phyloP scores from a whole-genome alignment of 2,888 invertebrate species.

The Pristionchus arcanus region DNA sequence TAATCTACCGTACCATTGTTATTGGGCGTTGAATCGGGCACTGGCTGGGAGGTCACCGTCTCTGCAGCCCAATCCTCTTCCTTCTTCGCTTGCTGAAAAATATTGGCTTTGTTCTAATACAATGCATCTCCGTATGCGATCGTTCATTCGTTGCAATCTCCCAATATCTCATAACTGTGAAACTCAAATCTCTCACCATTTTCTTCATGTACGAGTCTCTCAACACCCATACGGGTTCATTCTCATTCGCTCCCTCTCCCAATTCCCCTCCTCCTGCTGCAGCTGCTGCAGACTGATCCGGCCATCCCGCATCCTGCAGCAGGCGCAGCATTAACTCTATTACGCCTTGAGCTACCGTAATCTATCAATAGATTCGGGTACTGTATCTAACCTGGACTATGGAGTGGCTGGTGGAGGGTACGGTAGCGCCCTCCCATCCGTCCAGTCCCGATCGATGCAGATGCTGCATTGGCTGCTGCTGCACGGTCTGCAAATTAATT shows the following conservation, averaged over 20 bases:
- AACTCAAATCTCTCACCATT: slow-evolving; percentile 65
- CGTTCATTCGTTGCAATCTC: neutral
- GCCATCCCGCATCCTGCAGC: slow-evolving; percentile 52
- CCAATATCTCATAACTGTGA: neutral
- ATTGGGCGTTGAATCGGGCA: slow-evolving; percentile 23
- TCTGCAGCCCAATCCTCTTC: slow-evolving; percentile 11
- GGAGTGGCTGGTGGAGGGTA: slow-evolving; percentile 31
- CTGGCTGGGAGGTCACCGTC: slow-evolving; percentile 34
- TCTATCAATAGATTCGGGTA: neutral
- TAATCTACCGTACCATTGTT: slow-evolving; percentile 45
- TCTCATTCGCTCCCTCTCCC: slow-evolving; percentile 32
- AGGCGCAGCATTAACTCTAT: neutral
- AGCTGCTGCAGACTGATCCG: slow-evolving; percentile 29
- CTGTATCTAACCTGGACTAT: neutral
- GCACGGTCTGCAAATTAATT: neutral
- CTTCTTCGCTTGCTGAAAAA: slow-evolving; percentile 50
- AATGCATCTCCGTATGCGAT: neutral
- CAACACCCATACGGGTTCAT: slow-evolving; percentile 75
- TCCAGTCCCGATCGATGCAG: neutral
- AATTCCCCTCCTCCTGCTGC: neutral
- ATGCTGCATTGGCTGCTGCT: slow-evolving; percentile 19
- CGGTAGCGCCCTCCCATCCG: slow-evolving; percentile 32
- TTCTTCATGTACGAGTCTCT: slow-evolving; percentile 76
- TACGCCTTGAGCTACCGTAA: neutral
- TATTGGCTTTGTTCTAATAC: neutral